Percentiles rank a stretch among this genome's conserved stretches.
These are phyloP conservation scores for Nesoenas mayeri DNA, from an alignment of 2,113 vertebrate species.

Conservation along the genomic window DNA sequence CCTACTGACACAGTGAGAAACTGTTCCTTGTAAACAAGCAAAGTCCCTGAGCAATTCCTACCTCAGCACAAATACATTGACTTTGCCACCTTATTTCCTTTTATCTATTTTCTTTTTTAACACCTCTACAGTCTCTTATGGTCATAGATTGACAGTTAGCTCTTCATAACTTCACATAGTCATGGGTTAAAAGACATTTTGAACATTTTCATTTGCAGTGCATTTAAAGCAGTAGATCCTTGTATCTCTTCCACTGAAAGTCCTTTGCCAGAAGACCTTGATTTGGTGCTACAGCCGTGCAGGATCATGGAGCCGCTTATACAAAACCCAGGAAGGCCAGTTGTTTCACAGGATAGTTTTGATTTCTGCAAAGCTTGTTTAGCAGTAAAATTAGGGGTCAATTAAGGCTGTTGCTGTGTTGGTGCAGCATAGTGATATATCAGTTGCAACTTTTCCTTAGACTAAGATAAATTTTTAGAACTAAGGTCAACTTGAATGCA, in stretches of 20 bases:
- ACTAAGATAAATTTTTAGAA: background rate
- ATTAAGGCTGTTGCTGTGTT: background rate
- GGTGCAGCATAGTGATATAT: background rate
- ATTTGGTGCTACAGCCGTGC: background rate
- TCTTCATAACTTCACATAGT: background rate
- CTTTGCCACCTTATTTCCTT: background rate
- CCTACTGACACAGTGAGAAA: background rate
- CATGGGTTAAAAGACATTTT: background rate
- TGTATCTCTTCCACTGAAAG: background rate
- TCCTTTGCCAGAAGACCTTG: background rate
- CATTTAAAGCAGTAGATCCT: background rate
- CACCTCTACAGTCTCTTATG: background rate
- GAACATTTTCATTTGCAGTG: background rate
- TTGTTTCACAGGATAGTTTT: background rate
- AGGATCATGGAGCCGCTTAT: background rate
- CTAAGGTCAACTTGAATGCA: background rate
- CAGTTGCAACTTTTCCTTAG: background rate
- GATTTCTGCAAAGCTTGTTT: background rate
- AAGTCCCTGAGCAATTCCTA: background rate
- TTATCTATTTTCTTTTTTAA: background rate
- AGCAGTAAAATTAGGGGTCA: background rate
- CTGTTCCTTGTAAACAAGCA: background rate
- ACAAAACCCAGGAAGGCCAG: background rate
- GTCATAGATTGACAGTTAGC: background rate
- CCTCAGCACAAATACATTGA: background rate